A percentile compares a stretch with the other conserved stretches of the same genome.
These are phyloP conservation scores for Mus minutoides DNA, from an alignment of 2,797 vertebrate species.

Conservation along the genomic window DNA sequence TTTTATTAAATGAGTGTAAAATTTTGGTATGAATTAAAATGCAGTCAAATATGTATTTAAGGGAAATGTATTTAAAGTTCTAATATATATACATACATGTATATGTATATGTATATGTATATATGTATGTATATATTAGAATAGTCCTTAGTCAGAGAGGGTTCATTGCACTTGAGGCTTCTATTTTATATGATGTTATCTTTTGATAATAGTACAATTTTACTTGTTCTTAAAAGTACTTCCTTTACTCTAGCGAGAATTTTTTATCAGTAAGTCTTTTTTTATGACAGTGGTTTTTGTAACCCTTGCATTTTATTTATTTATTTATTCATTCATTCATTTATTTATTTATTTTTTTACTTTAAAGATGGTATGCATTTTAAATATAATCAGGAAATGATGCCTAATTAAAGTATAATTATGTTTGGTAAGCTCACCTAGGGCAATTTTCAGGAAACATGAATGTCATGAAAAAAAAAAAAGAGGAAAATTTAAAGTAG, in stretches of 20 bases:
- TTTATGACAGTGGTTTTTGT: neutral
- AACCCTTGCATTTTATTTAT: neutral
- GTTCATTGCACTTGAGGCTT: neutral
- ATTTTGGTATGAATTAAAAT: slow-evolving; percentile 61
- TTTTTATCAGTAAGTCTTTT: neutral
- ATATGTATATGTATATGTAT: too few relatives aligned
- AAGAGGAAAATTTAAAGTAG: neutral
- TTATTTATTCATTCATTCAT: too few relatives aligned
- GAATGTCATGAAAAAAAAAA: slow-evolving; percentile 10
- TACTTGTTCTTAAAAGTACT: slow-evolving; percentile 21
- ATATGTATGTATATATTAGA: neutral
- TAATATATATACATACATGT: neutral
- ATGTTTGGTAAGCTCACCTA: neutral
- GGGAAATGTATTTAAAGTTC: slow-evolving; percentile 36
- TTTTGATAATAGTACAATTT: neutral
- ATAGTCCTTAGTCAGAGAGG: neutral
- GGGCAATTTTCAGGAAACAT: slow-evolving; percentile 37
- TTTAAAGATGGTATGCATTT: neutral
- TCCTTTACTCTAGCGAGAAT: neutral
- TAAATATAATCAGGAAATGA: slow-evolving; percentile 46
- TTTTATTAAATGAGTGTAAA: slow-evolving; percentile 32
- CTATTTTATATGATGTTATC: neutral
- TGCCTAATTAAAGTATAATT: slow-evolving; percentile 23
- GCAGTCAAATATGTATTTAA: neutral
- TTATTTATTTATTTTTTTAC: neutral